A percentile compares a stretch with the other conserved stretches of the same genome.
Conservation (phyloP, 2,888 invertebrate species). For the Limnephilus marmoratus region DNA sequence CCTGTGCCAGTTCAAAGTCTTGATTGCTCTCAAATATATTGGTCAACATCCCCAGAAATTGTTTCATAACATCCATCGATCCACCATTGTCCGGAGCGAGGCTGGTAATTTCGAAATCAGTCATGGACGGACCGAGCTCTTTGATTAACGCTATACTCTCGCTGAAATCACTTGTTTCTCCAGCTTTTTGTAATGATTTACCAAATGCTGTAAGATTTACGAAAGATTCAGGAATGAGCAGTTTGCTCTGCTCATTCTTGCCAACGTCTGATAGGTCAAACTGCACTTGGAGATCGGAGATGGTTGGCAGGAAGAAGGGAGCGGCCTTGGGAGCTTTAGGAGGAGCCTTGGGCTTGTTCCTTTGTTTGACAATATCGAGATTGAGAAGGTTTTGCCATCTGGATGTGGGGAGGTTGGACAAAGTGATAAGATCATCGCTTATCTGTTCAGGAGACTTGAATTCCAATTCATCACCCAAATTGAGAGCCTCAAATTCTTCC, state of each 20-base stretch:
- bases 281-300: constrained; percentile 88
- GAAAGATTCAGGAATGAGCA: constrained; percentile 78
- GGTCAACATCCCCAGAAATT: constrained; percentile 87
- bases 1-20: constrained; percentile 93
- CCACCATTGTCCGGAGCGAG: constrained; percentile 87
- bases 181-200: constrained; percentile 78
- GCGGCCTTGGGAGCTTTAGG: constrained; percentile 91
- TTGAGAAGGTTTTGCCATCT: constrained; percentile 95
- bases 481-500: constrained; percentile 70
- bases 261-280: constrained; percentile 83
- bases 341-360: constrained; percentile 93
- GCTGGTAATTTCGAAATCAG: constrained; percentile 92
- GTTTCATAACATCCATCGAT: constrained; percentile 82
- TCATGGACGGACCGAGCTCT: constrained; percentile 86
- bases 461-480: constrained; percentile 75
- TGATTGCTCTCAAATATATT: constrained; percentile 84
- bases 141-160: constrained; percentile 81
- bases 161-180: constrained; percentile 75
- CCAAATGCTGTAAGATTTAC: constrained; percentile 84
- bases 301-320: constrained; percentile 96
- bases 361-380: constrained; percentile 89
- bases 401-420: constrained; percentile 90
- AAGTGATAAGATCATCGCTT: constrained; percentile 85
- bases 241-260: constrained; percentile 73
- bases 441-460: constrained; percentile 88